Evolutionary conservation across 1,140 invertebrate species (phyloP).

Genomic region (Coelopa frigida): DNA sequence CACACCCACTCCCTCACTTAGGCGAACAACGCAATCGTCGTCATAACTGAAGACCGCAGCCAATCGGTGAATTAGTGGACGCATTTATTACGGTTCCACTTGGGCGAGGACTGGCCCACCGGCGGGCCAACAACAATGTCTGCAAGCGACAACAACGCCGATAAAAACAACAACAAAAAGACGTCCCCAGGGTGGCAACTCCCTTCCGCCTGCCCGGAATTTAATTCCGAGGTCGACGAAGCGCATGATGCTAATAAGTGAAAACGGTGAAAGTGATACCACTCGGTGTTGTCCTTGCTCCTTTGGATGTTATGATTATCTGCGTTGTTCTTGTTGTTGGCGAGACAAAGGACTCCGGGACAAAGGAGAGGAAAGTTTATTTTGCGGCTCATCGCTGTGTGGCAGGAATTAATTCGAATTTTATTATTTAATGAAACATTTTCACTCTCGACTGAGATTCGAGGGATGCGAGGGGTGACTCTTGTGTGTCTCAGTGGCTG

Average conservation of each 20-base stretch:
- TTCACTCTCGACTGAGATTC: too few relatives aligned
- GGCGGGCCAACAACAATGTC: too few relatives aligned
- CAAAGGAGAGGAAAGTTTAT: too few relatives aligned
- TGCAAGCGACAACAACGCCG: too few relatives aligned
- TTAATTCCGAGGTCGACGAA: slow-evolving; percentile 9
- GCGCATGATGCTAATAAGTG: slow-evolving; percentile 12
- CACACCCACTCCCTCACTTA: too few relatives aligned
- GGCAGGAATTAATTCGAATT: slow-evolving; percentile 10
- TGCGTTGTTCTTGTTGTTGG: too few relatives aligned
- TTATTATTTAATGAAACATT: slow-evolving; percentile 13
- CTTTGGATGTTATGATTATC: too few relatives aligned
- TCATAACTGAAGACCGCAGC: slow-evolving; percentile 20
- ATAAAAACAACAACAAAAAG: background rate
- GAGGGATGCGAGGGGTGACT: too few relatives aligned
- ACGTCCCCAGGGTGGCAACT: background rate
- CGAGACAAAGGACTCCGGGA: too few relatives aligned
- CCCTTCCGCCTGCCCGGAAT: background rate
- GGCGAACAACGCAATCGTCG: slow-evolving; percentile 9
- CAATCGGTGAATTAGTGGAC: slow-evolving; percentile 18
- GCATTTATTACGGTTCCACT: slow-evolving; percentile 16
- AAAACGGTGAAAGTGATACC: background rate
- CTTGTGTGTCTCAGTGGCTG: too few relatives aligned
- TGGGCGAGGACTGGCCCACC: too few relatives aligned
- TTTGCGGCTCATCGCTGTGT: too few relatives aligned
- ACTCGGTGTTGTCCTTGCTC: background rate